Evolutionary conservation across 92 coral and sea anemone genomes (phyloP).

Genomic region (Bergia sp.): DNA sequence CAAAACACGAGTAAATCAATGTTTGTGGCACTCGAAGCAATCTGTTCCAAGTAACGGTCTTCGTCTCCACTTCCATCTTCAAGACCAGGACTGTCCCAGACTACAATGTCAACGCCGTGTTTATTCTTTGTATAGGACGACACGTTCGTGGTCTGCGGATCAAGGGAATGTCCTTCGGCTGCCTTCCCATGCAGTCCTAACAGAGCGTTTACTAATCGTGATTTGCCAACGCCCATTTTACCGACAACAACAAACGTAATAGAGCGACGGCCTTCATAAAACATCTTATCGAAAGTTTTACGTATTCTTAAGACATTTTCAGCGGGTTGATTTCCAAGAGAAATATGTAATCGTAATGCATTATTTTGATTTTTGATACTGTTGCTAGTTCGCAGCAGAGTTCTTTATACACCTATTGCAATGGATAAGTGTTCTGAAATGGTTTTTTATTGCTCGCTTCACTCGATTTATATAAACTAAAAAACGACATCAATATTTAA

Average conservation of each 20-base stretch:
- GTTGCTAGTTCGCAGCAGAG: neutral
- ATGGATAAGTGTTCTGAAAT: neutral
- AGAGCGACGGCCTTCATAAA: neutral
- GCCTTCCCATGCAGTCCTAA: neutral
- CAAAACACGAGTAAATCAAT: neutral
- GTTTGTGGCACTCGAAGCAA: neutral
- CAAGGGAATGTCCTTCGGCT: neutral
- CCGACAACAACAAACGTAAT: neutral
- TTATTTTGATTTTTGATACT: neutral
- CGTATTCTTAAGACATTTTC: neutral
- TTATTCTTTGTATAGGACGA: neutral
- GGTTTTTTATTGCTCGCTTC: no score
- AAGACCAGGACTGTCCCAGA: conserved; percentile 17
- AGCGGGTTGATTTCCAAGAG: neutral
- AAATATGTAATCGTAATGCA: neutral
- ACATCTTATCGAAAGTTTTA: neutral
- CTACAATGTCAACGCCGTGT: neutral
- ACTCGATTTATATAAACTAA: no score
- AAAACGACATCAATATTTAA: no score
- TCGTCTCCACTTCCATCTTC: neutral
- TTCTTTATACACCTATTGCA: neutral
- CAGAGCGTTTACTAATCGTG: conserved; percentile 3
- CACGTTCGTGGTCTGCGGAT: neutral
- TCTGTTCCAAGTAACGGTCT: neutral
- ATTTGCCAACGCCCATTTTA: neutral